phyloP scores from a whole-genome alignment of 2,113 vertebrate species.

The Eretmochelys imbricata region DNA sequence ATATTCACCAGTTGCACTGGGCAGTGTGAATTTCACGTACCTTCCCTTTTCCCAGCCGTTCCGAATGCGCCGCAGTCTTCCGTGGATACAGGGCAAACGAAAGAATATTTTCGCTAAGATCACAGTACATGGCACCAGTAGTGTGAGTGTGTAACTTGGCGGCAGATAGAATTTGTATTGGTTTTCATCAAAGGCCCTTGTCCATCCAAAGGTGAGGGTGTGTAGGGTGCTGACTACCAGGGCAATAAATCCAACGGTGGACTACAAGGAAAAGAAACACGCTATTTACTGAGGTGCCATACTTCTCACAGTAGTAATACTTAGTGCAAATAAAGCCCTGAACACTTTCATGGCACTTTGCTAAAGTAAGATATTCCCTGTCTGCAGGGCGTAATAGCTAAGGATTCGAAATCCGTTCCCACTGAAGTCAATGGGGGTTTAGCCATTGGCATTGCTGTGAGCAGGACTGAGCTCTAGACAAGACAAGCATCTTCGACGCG shows the following conservation, averaged over 20 bases:
- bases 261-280: constrained; percentile 77
- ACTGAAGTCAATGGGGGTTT: not conserved
- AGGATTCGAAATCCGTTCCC: not conserved
- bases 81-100: constrained; percentile 82
- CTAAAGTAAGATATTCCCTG: not conserved
- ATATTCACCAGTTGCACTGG: constrained; percentile 23
- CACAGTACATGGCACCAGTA: constrained; percentile 82
- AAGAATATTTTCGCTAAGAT: constrained; percentile 86
- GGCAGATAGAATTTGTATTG: constrained; percentile 92
- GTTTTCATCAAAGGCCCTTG: constrained; percentile 82
- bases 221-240: constrained; percentile 88
- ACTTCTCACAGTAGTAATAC: not conserved
- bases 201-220: constrained; percentile 90
- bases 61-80: constrained; percentile 86
- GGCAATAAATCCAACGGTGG: constrained; percentile 88
- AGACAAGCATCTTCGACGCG: not conserved
- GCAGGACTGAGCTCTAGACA: not conserved
- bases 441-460: not conserved
- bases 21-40: constrained; percentile 70
- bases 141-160: constrained; percentile 89
- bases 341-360: not conserved
- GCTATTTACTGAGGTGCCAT: not conserved
- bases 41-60: constrained; percentile 90
- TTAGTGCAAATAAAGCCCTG: not conserved
- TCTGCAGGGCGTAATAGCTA: not conserved